phyloP scores from a whole-genome alignment of 2,888 invertebrate genomes.

The Gisinianus flammeolus region DNA sequence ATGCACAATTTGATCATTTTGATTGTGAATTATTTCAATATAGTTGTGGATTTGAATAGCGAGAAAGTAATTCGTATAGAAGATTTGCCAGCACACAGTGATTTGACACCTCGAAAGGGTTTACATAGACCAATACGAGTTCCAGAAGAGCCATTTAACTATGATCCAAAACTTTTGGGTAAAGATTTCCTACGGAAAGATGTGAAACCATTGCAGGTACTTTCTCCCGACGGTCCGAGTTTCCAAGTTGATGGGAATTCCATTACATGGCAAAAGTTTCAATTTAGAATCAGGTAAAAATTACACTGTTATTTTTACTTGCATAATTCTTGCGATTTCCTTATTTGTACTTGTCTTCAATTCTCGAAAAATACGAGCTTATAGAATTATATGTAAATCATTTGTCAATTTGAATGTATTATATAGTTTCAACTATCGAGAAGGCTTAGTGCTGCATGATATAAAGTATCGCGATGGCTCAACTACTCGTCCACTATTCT shows the following conservation, averaged over 20 bases:
- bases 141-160: constrained; percentile 45
- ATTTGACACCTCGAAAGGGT: constrained; percentile 37
- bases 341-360: no score
- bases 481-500: constrained; percentile 45
- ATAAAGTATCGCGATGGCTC: constrained; percentile 50
- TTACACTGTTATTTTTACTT: no score
- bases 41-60: constrained; percentile 51
- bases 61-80: constrained; percentile 50
- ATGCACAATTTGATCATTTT: no score
- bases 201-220: constrained; percentile 50
- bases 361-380: no score
- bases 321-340: no score
- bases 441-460: constrained; percentile 54
- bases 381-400: no score
- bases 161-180: constrained; percentile 46
- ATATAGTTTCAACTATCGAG: constrained; percentile 49
- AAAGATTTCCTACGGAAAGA: constrained; percentile 39
- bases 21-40: not conserved
- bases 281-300: constrained; percentile 51
- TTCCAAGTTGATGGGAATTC: constrained; percentile 51
- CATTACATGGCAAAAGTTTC: constrained; percentile 55
- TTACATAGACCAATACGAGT: constrained; percentile 34
- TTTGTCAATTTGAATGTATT: no score
- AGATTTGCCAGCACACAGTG: constrained; percentile 47
- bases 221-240: constrained; percentile 54